Conservation (phyloP, 2,113 vertebrate species). For the Nansenia antarctica region DNA sequence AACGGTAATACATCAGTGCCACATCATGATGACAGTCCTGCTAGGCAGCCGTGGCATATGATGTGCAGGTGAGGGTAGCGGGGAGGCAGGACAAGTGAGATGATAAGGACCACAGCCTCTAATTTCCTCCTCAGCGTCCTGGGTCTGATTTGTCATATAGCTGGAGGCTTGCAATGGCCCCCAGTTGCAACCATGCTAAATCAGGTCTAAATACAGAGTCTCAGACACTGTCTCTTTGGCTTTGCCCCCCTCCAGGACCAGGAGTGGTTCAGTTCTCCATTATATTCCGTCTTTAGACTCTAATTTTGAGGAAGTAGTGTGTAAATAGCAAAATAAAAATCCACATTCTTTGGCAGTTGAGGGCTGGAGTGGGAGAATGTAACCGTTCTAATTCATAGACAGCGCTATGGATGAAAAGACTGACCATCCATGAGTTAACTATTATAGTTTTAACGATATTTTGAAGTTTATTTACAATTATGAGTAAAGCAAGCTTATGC, state of each 20-base stretch:
- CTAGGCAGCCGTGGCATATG: neutral
- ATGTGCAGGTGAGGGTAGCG: slow-evolving; percentile 2
- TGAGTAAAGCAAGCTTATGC: too few relatives aligned
- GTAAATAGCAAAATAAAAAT: neutral
- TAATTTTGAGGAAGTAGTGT: neutral
- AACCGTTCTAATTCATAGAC: too few relatives aligned
- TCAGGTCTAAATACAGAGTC: slow-evolving; percentile 2
- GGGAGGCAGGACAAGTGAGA: neutral
- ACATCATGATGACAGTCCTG: neutral
- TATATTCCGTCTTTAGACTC: neutral
- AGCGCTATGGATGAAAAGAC: too few relatives aligned
- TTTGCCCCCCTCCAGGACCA: neutral
- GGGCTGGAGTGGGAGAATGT: too few relatives aligned
- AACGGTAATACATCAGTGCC: neutral
- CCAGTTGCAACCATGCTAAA: neutral
- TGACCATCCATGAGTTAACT: too few relatives aligned
- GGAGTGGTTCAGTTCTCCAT: neutral
- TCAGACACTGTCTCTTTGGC: slow-evolving; percentile 2
- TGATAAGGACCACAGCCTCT: slow-evolving; percentile 6
- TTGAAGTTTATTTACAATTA: too few relatives aligned
- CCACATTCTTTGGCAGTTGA: too few relatives aligned
- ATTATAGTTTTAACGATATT: too few relatives aligned
- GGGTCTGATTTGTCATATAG: slow-evolving; percentile 4
- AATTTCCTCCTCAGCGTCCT: neutral
- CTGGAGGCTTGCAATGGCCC: neutral